Conservation (phyloP, 2,888 invertebrate species). For the Andricus curvator region DNA sequence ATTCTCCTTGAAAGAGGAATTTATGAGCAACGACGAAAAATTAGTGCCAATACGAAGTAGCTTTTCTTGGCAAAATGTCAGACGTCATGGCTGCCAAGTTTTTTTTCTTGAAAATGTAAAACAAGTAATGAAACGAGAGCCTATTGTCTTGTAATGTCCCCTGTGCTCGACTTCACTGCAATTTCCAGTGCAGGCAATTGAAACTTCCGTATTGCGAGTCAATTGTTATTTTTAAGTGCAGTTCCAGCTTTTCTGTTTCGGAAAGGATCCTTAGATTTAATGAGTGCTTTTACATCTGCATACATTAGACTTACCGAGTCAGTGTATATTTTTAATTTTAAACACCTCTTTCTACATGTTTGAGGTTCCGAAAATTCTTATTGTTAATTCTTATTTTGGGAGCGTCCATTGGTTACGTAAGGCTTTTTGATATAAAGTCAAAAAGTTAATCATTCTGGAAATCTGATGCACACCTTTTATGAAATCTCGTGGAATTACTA, state of each 20-base stretch:
- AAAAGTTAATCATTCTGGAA: too few species aligned
- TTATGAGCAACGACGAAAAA: background rate
- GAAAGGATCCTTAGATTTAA: background rate
- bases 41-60: conserved; percentile 2
- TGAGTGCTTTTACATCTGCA: background rate
- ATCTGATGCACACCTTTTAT: too few species aligned
- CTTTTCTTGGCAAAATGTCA: conserved; percentile 6
- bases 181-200: conserved; percentile 4
- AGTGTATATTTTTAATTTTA: too few species aligned
- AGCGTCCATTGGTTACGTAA: too few species aligned
- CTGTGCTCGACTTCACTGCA: background rate
- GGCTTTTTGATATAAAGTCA: too few species aligned
- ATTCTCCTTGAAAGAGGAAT: background rate
- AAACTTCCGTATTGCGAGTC: conserved; percentile 12
- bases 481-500: too few species aligned
- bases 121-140: background rate
- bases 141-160: conserved; percentile 23
- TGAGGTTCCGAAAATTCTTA: too few species aligned
- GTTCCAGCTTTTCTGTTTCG: background rate
- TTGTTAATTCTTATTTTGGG: too few species aligned
- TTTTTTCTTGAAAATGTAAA: conserved; percentile 1
- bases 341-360: too few species aligned
- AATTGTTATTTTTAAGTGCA: conserved; percentile 1
- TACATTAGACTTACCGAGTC: background rate
- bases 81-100: background rate